phyloP scores from a whole-genome alignment of 2,888 invertebrate species.

The Augochlorella aurata region DNA sequence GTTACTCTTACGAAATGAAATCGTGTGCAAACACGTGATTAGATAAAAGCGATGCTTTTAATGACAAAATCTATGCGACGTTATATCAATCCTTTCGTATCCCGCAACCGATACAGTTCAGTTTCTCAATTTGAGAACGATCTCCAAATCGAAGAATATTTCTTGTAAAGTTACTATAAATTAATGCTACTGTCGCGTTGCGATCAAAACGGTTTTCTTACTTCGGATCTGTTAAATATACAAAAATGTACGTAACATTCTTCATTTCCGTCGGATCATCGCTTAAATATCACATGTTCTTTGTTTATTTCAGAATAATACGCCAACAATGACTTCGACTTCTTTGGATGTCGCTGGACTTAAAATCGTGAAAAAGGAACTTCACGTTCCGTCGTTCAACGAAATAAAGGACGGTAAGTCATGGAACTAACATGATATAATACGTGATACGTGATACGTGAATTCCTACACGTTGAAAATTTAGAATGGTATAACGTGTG shows the following conservation, averaged over 20 bases:
- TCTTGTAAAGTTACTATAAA: neutral
- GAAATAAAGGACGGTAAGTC: conserved; percentile 86
- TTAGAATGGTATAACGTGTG: neutral
- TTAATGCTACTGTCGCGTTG: neutral
- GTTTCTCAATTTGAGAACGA: too few relatives aligned
- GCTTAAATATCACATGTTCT: neutral
- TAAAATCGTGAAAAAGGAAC: conserved; percentile 66
- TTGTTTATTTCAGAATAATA: conserved; percentile 11
- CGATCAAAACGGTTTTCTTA: neutral
- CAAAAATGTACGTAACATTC: neutral
- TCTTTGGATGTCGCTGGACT: conserved; percentile 61
- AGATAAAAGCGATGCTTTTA: conserved; percentile 42
- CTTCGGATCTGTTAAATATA: neutral
- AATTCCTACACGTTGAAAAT: neutral
- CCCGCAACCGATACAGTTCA: neutral
- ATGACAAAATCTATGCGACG: neutral
- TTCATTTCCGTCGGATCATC: neutral
- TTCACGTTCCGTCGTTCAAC: conserved; percentile 84
- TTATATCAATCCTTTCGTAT: neutral
- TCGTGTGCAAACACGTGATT: conserved; percentile 26
- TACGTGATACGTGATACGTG: too few relatives aligned
- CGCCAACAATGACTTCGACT: conserved; percentile 50
- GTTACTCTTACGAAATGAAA: conserved; percentile 27
- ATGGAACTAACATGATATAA: neutral
- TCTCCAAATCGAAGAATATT: neutral